Evolutionary conservation across 2,888 invertebrate genomes (phyloP), one percentile per base, ranked within the genome.

Genomic region (Rapana venosa): DNA sequence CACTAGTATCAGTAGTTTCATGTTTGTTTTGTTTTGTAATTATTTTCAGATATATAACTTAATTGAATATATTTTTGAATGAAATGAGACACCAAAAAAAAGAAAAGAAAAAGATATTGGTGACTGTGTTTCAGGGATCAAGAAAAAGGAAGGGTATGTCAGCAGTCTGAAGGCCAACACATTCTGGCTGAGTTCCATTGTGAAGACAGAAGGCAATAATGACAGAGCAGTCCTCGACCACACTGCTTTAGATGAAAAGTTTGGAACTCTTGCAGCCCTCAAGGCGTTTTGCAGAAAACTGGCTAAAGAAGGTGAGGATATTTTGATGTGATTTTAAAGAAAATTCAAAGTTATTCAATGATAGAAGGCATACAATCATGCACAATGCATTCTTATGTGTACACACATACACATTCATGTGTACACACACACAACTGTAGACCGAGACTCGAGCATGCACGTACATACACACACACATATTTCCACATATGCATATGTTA

Each of bases 191-290:
- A 98, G 98, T 0, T 98, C 98, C 0, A 97, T 98, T 93, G 98
- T 97, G 90, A 91, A 93, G 90, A 93, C 94, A 30, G 93, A 92
- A 22, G 90, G 89, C n/a, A 90, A 92, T 22, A 98, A 98, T 96
- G 98, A 98, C 0, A 98, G 98, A 93, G 98, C 98, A 94, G 97
- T 98, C 93, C 91, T 97, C 58, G 97, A 98, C 96, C 98, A 98
- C 96, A 97, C 96, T 90, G 97, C 97, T n/a, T 97, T 98, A 70
- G 97, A 98, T 93, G 95, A 97, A 0, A 97, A 97, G 88, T 98
- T 97, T 94, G 98, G 98, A 0, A 97, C 97, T 0, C 96, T 98
- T 95, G 97, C 96, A 0, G 98, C 98, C 95, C 97, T 98, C 89
- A 93, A 94, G 15, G 81, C 89, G 1, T 94, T 96, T 35, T 90